phyloP scores from a whole-genome alignment of 2,113 vertebrate species.

The Chaetops frenatus region DNA sequence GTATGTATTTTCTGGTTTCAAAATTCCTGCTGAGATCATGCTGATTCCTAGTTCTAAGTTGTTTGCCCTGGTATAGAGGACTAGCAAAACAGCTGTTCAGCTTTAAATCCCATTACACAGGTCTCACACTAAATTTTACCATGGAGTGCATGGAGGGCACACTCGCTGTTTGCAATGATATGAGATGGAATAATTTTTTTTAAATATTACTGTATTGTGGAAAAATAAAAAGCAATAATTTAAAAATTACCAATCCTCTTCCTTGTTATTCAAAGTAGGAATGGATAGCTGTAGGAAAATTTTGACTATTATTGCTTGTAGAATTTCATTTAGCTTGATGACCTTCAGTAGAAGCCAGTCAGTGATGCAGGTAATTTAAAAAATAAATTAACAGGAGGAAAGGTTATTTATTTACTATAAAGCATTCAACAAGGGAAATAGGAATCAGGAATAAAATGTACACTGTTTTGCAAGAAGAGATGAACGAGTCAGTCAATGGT shows the following conservation, averaged over 20 bases:
- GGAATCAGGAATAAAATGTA: neutral
- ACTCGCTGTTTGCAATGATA: neutral
- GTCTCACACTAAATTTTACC: neutral
- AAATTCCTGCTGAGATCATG: neutral
- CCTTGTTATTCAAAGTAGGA: neutral
- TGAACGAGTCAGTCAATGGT: neutral
- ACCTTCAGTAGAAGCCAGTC: neutral
- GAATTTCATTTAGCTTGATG: neutral
- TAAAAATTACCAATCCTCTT: neutral
- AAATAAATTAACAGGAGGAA: neutral
- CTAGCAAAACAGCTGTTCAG: neutral
- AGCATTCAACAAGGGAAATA: neutral
- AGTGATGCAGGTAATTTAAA: neutral
- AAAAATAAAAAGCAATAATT: neutral
- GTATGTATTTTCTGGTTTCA: neutral
- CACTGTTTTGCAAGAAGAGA: neutral
- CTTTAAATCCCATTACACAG: neutral
- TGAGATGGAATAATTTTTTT: neutral
- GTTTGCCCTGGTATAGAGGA: neutral
- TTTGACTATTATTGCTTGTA: neutral
- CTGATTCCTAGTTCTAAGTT: neutral
- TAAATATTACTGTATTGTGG: neutral
- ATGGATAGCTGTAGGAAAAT: neutral
- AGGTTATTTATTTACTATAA: neutral
- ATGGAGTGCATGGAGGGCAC: neutral